Conservation (phyloP, 1,140 invertebrate genomes). For the Mycetomoellerius zeteki region DNA sequence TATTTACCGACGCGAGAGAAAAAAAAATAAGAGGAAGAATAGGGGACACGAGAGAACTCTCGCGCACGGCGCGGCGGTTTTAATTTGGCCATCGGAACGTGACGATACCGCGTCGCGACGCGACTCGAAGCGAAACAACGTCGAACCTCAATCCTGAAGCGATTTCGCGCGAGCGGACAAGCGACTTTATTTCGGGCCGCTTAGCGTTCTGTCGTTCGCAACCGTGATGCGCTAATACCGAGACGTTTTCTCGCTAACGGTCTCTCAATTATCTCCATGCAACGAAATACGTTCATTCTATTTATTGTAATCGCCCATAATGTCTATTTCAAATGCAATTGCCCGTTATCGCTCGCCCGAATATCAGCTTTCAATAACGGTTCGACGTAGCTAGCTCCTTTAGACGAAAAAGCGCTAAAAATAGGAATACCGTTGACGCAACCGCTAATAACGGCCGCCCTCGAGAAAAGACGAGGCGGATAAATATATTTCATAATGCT, state of each 20-base stretch:
- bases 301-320: neutral
- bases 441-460: constrained; percentile 55
- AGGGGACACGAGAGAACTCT: constrained; percentile 21
- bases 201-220: neutral
- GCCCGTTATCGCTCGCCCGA: constrained; percentile 4
- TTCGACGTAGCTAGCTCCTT: constrained; percentile 9
- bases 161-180: constrained; percentile 25
- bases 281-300: constrained; percentile 5
- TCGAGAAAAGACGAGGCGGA: constrained; percentile 50
- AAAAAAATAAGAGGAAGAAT: constrained; percentile 37
- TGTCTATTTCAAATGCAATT: neutral
- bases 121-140: neutral
- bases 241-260: neutral
- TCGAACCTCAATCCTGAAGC: constrained; percentile 26
- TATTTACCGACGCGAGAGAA: constrained; percentile 59
- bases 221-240: neutral
- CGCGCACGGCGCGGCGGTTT: constrained; percentile 38
- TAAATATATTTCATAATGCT: constrained; percentile 37
- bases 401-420: constrained; percentile 42
- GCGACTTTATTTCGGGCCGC: constrained; percentile 42
- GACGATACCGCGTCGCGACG: constrained; percentile 45
- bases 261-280: neutral
- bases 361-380: constrained; percentile 35
- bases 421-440: constrained; percentile 56
- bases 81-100: constrained; percentile 62